phyloP scores from a whole-genome alignment of 2,113 vertebrate genomes.

The Oncorhynchus masou region DNA sequence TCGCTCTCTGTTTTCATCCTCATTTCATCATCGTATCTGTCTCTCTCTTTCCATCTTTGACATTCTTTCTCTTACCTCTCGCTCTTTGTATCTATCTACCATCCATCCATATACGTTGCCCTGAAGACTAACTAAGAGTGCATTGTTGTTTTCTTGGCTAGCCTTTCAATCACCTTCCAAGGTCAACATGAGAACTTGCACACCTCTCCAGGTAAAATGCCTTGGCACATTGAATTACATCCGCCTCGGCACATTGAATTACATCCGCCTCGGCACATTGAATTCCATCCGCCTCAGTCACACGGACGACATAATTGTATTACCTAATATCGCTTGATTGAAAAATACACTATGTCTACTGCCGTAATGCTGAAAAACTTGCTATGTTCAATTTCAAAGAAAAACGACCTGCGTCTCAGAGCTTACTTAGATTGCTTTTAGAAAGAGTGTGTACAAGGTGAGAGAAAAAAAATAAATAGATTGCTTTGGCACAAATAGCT shows the following conservation, averaged over 20 bases:
- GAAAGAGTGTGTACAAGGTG: conserved; percentile 6
- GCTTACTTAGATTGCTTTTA: conserved; percentile 15
- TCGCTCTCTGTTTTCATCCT: neutral
- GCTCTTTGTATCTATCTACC: neutral
- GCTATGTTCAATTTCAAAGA: conserved; percentile 18
- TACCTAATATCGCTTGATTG: conserved; percentile 13
- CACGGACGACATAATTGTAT: neutral
- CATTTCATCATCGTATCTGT: neutral
- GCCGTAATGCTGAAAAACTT: neutral
- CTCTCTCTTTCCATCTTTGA: neutral
- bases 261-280: too few relatives aligned
- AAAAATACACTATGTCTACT: conserved; percentile 18
- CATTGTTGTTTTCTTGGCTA: neutral
- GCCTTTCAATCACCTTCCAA: neutral
- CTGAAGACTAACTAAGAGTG: neutral
- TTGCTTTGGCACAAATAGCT: neutral
- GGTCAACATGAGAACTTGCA: neutral
- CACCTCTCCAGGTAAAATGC: neutral
- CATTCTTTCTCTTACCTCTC: neutral
- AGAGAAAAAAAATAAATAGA: conserved; percentile 17
- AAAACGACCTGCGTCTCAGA: conserved; percentile 19
- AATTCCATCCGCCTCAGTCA: neutral
- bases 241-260: neutral
- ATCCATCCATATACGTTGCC: neutral
- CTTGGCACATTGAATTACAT: neutral